Percentiles rank a stretch among this genome's conserved stretches.
These are phyloP conservation scores for Illadopsis cleaveri DNA, from an alignment of 2,113 vertebrate genomes.

Conservation along the genomic window DNA sequence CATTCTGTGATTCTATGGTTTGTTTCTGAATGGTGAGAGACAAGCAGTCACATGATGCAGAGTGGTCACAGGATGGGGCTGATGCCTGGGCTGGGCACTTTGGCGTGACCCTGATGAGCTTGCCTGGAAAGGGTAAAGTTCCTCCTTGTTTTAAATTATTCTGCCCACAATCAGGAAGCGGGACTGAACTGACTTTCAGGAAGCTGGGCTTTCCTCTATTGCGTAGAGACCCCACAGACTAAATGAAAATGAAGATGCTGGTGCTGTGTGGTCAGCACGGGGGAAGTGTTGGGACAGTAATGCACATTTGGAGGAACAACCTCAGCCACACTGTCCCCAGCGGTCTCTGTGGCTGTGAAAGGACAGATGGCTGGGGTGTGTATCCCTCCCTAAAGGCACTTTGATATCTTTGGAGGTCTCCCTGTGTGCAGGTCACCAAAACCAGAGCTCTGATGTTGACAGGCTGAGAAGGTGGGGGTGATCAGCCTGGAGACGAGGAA, in stretches of 20 bases:
- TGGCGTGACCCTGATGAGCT: rapidly evolving
- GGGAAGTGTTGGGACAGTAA: not conserved
- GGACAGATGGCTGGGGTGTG: rapidly evolving
- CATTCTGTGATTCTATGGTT: not conserved
- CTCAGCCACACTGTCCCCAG: not conserved
- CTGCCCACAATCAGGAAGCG: not conserved
- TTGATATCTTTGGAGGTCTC: rapidly evolving
- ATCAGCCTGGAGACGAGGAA: too few species aligned
- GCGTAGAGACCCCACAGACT: rapidly evolving
- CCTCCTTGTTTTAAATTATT: not conserved
- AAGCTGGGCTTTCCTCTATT: not conserved
- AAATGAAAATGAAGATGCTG: not conserved
- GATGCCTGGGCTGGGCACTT: not conserved
- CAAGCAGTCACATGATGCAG: not conserved
- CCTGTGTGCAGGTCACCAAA: not conserved
- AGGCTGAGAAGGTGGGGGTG: not conserved
- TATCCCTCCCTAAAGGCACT: rapidly evolving
- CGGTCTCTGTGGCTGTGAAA: rapidly evolving
- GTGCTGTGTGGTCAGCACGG: not conserved
- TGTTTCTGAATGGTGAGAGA: not conserved
- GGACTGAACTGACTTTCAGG: not conserved
- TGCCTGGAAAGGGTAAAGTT: not conserved
- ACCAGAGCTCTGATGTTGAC: not conserved
- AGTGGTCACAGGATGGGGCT: not conserved
- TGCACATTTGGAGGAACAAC: rapidly evolving